phyloP scores from a whole-genome alignment of 2,888 invertebrate species.

The Xanthorhoe spadicearia region DNA sequence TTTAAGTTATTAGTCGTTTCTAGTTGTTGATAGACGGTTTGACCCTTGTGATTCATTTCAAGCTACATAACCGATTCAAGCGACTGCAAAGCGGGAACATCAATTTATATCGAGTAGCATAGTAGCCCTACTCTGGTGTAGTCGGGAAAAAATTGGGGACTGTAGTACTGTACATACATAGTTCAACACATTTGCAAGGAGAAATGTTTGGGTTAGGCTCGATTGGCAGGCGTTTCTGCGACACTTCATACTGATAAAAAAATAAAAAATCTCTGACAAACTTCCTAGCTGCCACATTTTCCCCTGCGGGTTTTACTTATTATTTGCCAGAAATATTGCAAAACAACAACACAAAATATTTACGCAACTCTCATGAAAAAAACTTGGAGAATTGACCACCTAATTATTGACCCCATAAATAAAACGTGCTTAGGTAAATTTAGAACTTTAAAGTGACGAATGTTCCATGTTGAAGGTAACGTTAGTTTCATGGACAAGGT shows the following conservation, averaged over 20 bases:
- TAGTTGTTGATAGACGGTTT: conserved; percentile 17
- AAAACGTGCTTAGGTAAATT: neutral
- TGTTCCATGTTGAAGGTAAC: neutral
- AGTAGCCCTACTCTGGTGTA: neutral
- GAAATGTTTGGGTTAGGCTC: no score
- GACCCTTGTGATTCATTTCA: conserved; percentile 3
- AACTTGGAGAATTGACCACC: no score
- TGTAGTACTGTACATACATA: neutral
- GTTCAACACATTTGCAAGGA: neutral
- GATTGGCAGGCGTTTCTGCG: no score
- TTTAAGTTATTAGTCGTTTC: conserved; percentile 39
- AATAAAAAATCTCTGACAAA: neutral
- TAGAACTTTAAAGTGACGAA: neutral
- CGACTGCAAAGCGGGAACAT: neutral
- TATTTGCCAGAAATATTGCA: no score
- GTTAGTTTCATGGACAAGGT: conserved; percentile 18
- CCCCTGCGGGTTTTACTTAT: no score
- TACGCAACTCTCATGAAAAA: no score
- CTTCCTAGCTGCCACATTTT: no score
- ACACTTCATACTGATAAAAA: no score
- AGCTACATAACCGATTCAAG: neutral
- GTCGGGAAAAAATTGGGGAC: neutral
- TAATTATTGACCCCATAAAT: neutral
- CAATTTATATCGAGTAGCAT: neutral
- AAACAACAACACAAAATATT: no score